Conservation (phyloP, 2,888 invertebrate genomes). For the Alloplasta piceator region DNA sequence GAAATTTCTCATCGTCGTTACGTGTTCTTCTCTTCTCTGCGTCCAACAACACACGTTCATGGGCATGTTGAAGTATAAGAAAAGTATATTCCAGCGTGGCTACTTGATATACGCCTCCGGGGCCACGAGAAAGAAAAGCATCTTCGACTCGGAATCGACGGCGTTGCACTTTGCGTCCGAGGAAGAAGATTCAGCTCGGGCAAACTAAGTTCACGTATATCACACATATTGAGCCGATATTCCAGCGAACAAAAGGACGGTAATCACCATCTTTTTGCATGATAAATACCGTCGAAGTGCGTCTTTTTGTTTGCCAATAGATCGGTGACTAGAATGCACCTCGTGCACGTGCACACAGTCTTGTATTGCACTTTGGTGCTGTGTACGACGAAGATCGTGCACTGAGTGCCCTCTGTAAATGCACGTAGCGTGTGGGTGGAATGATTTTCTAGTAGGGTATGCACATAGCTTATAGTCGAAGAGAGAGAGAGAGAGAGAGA, state of each 20-base stretch:
- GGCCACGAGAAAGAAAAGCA: conserved; percentile 63
- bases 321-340: background rate
- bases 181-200: background rate
- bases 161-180: conserved; percentile 18
- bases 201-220: too few species aligned
- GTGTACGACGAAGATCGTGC: conserved; percentile 32
- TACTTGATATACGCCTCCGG: conserved; percentile 74
- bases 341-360: conserved; percentile 27
- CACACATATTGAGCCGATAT: too few species aligned
- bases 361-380: conserved; percentile 3
- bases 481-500: conserved; percentile 42
- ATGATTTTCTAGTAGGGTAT: conserved; percentile 64
- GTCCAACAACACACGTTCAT: background rate
- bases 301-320: background rate
- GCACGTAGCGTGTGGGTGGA: conserved; percentile 64
- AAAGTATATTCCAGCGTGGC: conserved; percentile 66
- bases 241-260: too few species aligned
- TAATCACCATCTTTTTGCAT: too few species aligned
- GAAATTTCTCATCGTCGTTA: conserved; percentile 38
- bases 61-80: conserved; percentile 27
- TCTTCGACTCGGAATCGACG: conserved; percentile 2
- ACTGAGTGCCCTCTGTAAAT: background rate
- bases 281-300: too few species aligned
- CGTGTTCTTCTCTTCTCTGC: conserved; percentile 19
- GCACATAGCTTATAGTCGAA: conserved; percentile 28